Evolutionary conservation across 2,888 invertebrate species (phyloP), one percentile per base, ranked within the genome.

Genomic region (Tachina grossa): DNA sequence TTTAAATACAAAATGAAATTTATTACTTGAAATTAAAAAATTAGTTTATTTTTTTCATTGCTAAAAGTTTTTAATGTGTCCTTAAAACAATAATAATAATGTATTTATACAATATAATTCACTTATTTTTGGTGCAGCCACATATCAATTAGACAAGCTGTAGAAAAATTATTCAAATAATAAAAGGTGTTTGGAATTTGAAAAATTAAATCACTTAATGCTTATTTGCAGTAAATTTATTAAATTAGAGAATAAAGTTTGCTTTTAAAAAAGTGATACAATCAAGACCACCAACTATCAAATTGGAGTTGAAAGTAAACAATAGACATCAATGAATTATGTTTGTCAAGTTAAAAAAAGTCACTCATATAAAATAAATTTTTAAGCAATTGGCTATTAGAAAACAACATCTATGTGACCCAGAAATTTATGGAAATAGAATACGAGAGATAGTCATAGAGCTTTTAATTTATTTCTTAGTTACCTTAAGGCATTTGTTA

Each of bases 51-150:
- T 3, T 31, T 31, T 31, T 31, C 31, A 31, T 19, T n/a, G 9
- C 5, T 53, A 55, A 71, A 63, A 9, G 71, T 69, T 51, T 31
- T 78, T 69, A 78, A 78, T 78, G 78, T 59, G 51, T 22, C 45
- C 71, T 43, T 11, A 19, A 53, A 55, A 63, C 8, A 53, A 31
- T 55, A 55, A 65, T 57, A 14, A 57, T 39, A 14, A 57, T 39
- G 1, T n/a, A 0, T 72, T 47, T 63, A 14, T n/a, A 14, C 14
- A 14, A 31, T 13, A n/a, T 19, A 13, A 61, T 47, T 49, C 6
- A 5, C 1, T 65, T 13, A 8, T 16, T 10, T 51, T 31, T 31
- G 31, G 3, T 10, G 22, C 51, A 61, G 10, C 4, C 51, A 43
- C 43, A 51, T 19, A 51, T 53, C 53, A 69, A 61, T 43, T 69